Conservation (phyloP, 2,888 invertebrate species). For the Caenorhabditis sp. region DNA sequence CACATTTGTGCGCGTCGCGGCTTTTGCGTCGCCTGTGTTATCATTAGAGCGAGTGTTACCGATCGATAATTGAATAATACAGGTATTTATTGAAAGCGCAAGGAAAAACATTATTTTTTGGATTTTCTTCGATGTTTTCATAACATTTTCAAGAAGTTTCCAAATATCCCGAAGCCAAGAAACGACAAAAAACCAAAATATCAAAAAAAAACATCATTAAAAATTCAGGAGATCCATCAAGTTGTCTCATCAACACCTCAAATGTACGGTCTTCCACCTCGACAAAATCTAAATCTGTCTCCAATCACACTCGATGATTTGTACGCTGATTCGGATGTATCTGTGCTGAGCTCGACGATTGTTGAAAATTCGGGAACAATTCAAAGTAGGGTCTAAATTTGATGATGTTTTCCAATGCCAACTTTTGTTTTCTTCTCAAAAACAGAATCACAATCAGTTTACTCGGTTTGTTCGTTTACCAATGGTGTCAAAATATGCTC, state of each 20-base stretch:
- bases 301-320: background rate
- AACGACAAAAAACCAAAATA: no score
- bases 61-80: no score
- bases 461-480: conserved; percentile 35
- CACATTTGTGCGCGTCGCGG: no score
- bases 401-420: no score
- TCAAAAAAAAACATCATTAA: background rate
- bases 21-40: no score
- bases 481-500: conserved; percentile 30
- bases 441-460: conserved; percentile 36
- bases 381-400: background rate
- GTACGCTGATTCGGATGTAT: background rate
- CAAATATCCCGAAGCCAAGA: no score
- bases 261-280: background rate
- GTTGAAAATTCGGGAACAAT: background rate
- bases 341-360: background rate
- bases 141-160: no score
- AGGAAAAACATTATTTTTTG: no score
- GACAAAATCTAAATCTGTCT: background rate
- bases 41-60: no score
- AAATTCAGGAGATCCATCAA: background rate
- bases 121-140: no score
- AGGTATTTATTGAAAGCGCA: no score
- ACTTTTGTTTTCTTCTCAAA: conserved; percentile 8
- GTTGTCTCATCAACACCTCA: background rate